Conservation (phyloP, 35 echinoderm and acorn worm species). For the Amphiura filiformis region DNA sequence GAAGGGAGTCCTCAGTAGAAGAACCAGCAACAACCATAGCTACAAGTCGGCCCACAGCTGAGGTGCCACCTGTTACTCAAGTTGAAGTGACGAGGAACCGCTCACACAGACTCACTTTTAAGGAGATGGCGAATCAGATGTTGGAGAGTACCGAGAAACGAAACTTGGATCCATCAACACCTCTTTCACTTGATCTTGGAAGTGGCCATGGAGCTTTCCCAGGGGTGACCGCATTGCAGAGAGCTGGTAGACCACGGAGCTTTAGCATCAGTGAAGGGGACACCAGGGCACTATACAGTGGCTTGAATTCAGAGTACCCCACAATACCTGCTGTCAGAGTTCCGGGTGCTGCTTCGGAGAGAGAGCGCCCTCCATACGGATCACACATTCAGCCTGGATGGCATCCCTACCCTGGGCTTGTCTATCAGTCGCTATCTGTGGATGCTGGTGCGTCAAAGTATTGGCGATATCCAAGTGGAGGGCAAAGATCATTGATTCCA, state of each 20-base stretch:
- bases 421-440: conserved; percentile 55
- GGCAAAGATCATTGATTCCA: conserved; percentile 33
- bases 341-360: conserved; percentile 25
- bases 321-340: background rate
- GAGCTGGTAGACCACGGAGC: conserved; percentile 57
- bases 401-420: conserved; percentile 65
- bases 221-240: background rate
- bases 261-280: conserved; percentile 92
- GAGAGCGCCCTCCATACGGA: conserved; percentile 28
- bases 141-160: conserved; percentile 20
- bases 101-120: conserved; percentile 6
- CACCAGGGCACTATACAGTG: conserved; percentile 18
- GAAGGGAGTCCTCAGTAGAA: background rate
- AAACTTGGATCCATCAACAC: background rate
- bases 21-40: background rate
- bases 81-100: background rate
- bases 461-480: conserved; percentile 20
- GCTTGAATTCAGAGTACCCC: conserved; percentile 15
- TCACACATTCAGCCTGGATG: background rate
- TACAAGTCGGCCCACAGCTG: background rate
- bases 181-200: background rate
- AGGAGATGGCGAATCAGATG: conserved; percentile 31
- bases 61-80: background rate
- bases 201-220: background rate
- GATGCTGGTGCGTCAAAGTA: conserved; percentile 45